These are phyloP conservation scores for Brachypodius melanocephalos DNA, from an alignment of 2,113 vertebrate genomes.

Conservation along the genomic window DNA sequence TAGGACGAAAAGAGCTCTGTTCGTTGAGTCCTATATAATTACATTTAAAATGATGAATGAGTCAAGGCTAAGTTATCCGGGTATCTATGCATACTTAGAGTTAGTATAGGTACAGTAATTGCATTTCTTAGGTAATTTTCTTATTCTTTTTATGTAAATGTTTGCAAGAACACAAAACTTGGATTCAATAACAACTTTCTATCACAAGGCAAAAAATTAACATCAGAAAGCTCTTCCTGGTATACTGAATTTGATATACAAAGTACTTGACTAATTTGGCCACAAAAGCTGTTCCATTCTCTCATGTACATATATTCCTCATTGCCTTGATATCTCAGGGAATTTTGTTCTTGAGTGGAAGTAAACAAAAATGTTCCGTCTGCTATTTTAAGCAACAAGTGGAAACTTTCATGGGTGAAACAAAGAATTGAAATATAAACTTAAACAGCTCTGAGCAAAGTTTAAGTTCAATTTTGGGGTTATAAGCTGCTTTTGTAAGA, in stretches of 20 bases:
- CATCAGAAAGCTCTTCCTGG: neutral
- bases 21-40: neutral
- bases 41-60: neutral
- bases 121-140: neutral
- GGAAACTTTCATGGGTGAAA: slow-evolving; percentile 51
- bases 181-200: neutral
- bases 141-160: neutral
- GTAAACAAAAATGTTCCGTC: slow-evolving; percentile 55
- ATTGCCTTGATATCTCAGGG: slow-evolving; percentile 8
- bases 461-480: slow-evolving; percentile 25
- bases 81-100: neutral
- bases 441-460: slow-evolving; percentile 14
- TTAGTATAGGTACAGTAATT: neutral
- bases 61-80: neutral
- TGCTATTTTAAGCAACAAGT: slow-evolving; percentile 58
- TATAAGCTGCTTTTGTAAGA: slow-evolving; percentile 10
- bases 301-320: neutral
- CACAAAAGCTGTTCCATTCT: neutral
- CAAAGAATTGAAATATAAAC: slow-evolving; percentile 55
- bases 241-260: neutral
- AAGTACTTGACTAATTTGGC: neutral
- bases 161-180: neutral
- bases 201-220: neutral
- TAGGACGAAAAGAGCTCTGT: neutral
- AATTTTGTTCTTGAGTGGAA: slow-evolving; percentile 58